Base-by-base conservation (phyloP, 1,140 invertebrate species). In the Drosophila parvula region DNA sequence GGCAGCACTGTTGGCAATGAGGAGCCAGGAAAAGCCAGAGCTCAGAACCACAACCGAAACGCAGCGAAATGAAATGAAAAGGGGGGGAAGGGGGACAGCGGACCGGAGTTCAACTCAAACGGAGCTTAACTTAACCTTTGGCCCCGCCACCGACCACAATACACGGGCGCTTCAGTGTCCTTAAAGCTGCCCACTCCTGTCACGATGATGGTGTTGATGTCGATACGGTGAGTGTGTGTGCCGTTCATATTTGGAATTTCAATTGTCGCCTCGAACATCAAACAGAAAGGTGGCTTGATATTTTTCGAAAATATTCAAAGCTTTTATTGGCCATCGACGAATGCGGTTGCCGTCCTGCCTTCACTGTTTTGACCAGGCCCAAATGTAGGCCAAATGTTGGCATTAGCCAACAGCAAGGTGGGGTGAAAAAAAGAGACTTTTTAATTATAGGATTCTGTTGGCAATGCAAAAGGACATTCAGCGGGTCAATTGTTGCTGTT, bases 111-210 rank as follows among this genome's bases (percentile, higher is more conserved):
- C 45, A 71, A 50, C 78, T 81, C 74, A 81, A 77, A 76, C 78
- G 67, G 55, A 70, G 79, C 62, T 78, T 50, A 75, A 60, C 71
- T 76, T 79, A 83, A 83, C 76, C 79, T 82, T 81, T 67, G 65
- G 47, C 62, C 47, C n/a, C n/a, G 10, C 30, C 30, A 7, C 30
- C 50, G 45, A 78, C 76, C 76, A 30, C 47, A 75, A 32, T 38
- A 3, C 30, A 5, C 27, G 16, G 40, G 12, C 27, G 51, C 34
- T 55, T 7, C 48, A 38, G 50, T 27, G 32, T 16, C 18, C 43
- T 69, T 50, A 71, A 69, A 58, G 68, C 50, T 27, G 14, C 16
- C 34, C 50, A 12, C 10, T 12, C 16, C 48, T 10, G 18, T 51
- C 48, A 34, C 5, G 16, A 12, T 22, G 4, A 50, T 14, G 30